Percentiles rank a stretch among this genome's conserved stretches.
Evolutionary conservation across 2,888 invertebrate genomes (phyloP).

Genomic region (Diarsia mendica): DNA sequence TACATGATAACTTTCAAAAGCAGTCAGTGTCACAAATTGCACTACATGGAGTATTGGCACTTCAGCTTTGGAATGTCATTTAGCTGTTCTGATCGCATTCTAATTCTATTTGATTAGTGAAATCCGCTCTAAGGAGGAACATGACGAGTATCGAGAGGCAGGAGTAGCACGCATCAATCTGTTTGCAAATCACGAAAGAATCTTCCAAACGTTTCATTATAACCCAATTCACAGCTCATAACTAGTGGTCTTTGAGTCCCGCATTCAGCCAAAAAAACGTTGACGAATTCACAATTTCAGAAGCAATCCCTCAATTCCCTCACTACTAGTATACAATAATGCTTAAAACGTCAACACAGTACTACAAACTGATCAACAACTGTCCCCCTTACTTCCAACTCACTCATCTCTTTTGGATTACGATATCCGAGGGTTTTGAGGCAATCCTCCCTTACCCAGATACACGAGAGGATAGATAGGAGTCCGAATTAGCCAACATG

Average conservation of each 20-base stretch:
- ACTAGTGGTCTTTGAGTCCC: neutral
- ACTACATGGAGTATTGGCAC: neutral
- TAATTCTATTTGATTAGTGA: neutral
- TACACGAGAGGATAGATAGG: neutral
- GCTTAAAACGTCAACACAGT: neutral
- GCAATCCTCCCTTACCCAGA: neutral
- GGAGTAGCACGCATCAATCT: neutral
- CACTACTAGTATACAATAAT: neutral
- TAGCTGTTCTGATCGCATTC: neutral
- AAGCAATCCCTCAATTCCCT: neutral
- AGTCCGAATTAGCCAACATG: constrained; percentile 24
- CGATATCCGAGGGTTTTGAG: constrained; percentile 2
- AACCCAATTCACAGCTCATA: neutral
- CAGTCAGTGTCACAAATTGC: neutral
- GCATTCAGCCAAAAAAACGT: neutral
- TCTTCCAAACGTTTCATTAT: neutral
- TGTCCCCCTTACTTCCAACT: constrained; percentile 7
- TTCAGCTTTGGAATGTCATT: neutral
- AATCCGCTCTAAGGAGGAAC: neutral
- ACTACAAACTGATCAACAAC: constrained; percentile 21
- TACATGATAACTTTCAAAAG: neutral
- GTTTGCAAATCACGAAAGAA: neutral
- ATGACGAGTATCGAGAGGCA: neutral
- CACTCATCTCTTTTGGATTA: neutral
- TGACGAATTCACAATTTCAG: neutral